A percentile compares a stretch with the other conserved stretches of the same genome.
Conservation (phyloP, 37 sponge, comb jelly and placozoan genomes). For the Eunapius fragilis region DNA sequence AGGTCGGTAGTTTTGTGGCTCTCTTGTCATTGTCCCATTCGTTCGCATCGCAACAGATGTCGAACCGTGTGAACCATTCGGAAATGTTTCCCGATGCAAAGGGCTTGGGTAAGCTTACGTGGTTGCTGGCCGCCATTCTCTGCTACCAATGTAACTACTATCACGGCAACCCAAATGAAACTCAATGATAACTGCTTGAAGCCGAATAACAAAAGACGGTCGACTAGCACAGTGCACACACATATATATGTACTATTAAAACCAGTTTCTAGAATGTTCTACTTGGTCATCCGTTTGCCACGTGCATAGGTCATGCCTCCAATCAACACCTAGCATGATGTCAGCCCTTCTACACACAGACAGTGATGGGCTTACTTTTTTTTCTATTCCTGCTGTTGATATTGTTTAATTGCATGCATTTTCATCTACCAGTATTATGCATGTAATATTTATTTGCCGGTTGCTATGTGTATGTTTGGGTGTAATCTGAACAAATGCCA, state of each 20-base stretch:
- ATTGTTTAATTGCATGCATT: no score
- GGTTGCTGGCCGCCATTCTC: background rate
- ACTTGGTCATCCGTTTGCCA: background rate
- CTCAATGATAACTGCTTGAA: background rate
- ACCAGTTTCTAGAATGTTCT: background rate
- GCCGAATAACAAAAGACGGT: no score
- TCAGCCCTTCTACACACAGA: background rate
- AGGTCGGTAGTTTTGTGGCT: constrained; percentile 36
- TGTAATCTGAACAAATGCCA: no score
- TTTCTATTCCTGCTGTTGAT: no score
- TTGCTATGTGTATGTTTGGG: no score
- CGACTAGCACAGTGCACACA: background rate
- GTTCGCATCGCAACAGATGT: constrained; percentile 44
- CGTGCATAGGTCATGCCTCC: background rate
- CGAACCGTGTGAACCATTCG: constrained; percentile 35
- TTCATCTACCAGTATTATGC: no score
- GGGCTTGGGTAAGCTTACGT: constrained; percentile 31
- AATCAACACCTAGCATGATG: background rate
- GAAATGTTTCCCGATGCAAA: constrained; percentile 29
- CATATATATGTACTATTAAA: background rate
- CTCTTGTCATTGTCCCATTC: constrained; percentile 26
- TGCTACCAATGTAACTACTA: constrained; percentile 64
- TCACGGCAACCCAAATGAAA: background rate
- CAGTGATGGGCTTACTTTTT: no score
- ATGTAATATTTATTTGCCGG: no score